Base-by-base conservation (phyloP, 1,140 invertebrate genomes). In the Cotesia chilonis region DNA sequence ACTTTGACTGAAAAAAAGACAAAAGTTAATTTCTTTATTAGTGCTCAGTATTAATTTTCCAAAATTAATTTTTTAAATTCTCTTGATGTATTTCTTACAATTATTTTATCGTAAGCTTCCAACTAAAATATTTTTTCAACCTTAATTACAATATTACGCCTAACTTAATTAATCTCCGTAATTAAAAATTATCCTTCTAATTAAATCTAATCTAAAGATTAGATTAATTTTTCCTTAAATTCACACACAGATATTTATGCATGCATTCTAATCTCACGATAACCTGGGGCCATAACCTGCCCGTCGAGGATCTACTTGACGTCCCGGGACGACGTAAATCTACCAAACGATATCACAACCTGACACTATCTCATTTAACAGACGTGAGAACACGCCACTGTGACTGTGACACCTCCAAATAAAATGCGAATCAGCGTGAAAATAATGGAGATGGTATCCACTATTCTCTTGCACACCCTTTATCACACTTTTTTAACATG, bases 331-430 rank as follows among this genome's bases (percentile, higher is more conserved):
- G 75, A 79, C 78, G 83, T 85, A 84, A 85, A 85, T 85, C 79
- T 78, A 77, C 76, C 75, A 82, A 83, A 85, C 81, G 82, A 82
- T 83, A 85, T 83, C 78, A 77, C 79, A 74, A 17, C 14, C 54
- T 79, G 83, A 83, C 81, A 77, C 75, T 83, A 84, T 84, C 83
- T 81, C 78, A 60, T 73, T 77, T 67, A 72, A 73, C 73, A 78
- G 74, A 80, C 82, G 80, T 84, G 82, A 85, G 81, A 85, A 85
- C 80, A 77, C 65, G 77, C 68, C 69, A 79, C 78, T 41, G 81
- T 28, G 57, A 84, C 82, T 82, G 12, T 55, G 5, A 14, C 7
- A 14, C 17, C 17, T 14, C 10, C 4, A 12, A 55, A n/a, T 55
- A 14, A 55, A 61, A 12, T 2, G 10, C 35, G 4, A 4, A 20